Percentiles rank a stretch among this genome's conserved stretches.
Evolutionary conservation across 1,140 invertebrate genomes (phyloP).

Genomic region (Neoseiulus cucumeris): DNA sequence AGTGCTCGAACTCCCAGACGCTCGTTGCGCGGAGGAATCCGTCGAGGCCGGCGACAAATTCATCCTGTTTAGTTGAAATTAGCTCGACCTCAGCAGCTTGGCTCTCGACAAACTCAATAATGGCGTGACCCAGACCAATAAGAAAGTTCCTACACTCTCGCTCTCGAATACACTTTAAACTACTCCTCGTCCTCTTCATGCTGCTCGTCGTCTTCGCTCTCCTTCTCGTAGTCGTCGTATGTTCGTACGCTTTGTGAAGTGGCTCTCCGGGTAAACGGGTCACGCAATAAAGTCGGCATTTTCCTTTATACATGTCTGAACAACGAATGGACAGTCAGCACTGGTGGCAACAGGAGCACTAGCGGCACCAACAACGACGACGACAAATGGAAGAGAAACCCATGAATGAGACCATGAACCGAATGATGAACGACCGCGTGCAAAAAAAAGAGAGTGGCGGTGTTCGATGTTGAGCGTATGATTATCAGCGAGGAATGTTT

Average conservation of each 20-base stretch:
- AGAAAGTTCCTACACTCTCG: not conserved
- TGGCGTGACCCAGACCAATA: conserved; percentile 4
- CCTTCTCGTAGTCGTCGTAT: not conserved
- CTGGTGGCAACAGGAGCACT: not conserved
- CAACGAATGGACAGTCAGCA: not conserved
- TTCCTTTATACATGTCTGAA: not conserved
- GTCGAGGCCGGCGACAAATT: no score
- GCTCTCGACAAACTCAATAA: conserved; percentile 6
- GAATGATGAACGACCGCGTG: no score
- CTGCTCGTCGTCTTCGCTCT: not conserved
- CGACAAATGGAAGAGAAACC: no score
- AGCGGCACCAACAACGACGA: not conserved
- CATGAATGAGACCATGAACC: no score
- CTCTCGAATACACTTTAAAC: not conserved
- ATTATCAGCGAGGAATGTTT: no score
- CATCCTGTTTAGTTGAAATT: no score
- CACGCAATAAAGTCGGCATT: not conserved
- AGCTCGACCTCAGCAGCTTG: no score
- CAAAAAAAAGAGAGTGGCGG: no score
- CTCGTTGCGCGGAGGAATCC: no score
- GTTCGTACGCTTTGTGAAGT: not conserved
- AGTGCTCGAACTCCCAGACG: no score
- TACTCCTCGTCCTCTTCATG: not conserved
- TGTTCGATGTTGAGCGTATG: no score
- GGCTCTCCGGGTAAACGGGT: not conserved